Percentiles rank a stretch among this genome's conserved stretches.
Evolutionary conservation across 2,113 vertebrate species (phyloP).

Genomic region (Leuciscus idus): DNA sequence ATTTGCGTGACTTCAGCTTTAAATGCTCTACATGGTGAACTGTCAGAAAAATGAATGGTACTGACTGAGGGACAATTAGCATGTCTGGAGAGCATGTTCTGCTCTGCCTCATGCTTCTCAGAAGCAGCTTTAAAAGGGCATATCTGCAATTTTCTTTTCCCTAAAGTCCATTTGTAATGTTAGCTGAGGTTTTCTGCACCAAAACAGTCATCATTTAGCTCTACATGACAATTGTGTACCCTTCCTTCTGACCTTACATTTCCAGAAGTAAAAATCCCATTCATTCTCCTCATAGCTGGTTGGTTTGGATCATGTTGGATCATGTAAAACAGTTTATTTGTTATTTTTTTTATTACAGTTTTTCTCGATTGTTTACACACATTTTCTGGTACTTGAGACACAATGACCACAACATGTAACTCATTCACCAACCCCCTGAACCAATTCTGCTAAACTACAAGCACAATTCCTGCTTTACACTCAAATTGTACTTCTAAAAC

Average conservation of each 20-base stretch:
- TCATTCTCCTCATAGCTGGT: neutral
- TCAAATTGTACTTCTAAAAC: too few species aligned
- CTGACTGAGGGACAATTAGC: conserved; percentile 28
- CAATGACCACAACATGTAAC: too few species aligned
- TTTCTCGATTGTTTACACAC: too few species aligned
- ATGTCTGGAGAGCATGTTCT: conserved; percentile 2
- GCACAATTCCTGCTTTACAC: too few species aligned
- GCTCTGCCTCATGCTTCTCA: neutral
- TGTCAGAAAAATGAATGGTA: conserved; percentile 15
- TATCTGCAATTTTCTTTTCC: neutral
- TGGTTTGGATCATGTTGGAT: too few species aligned
- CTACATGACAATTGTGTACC: neutral
- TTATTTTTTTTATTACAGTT: too few species aligned
- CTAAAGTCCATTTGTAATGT: neutral
- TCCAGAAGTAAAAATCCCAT: neutral
- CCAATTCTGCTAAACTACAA: too few species aligned
- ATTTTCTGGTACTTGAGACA: too few species aligned
- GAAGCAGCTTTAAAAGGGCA: neutral
- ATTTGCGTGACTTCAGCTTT: conserved; percentile 35
- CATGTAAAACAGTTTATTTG: too few species aligned
- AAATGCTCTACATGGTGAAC: conserved; percentile 31
- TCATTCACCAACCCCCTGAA: too few species aligned
- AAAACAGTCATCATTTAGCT: neutral
- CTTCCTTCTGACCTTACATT: neutral
- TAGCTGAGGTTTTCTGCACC: neutral